phyloP scores from a whole-genome alignment of 2,888 invertebrate genomes.

The Ecliptopera silaceata region DNA sequence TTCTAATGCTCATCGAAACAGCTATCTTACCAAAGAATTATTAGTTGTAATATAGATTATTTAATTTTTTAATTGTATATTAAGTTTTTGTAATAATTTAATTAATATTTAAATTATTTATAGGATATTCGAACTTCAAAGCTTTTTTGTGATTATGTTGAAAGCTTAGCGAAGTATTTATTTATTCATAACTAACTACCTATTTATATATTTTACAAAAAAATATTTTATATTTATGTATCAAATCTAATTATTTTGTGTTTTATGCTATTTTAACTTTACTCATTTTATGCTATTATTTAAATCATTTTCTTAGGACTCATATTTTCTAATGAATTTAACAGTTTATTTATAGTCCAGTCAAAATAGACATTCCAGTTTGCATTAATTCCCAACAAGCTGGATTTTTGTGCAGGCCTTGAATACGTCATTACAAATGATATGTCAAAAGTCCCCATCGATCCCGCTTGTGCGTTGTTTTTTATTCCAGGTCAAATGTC shows the following conservation, averaged over 20 bases:
- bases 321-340: no score
- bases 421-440: no score
- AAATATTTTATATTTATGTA: neutral
- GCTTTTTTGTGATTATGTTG: slow-evolving; percentile 26
- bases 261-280: neutral
- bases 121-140: slow-evolving; percentile 3
- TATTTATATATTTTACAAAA: neutral
- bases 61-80: neutral
- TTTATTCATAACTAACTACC: no score
- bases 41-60: slow-evolving; percentile 35
- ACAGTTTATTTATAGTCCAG: no score
- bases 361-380: no score
- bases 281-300: no score
- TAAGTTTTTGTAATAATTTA: neutral
- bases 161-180: slow-evolving; percentile 15
- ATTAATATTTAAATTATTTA: neutral
- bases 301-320: no score
- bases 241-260: neutral
- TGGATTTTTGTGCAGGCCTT: no score
- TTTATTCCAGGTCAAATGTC: no score
- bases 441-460: no score
- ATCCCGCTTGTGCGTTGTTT: no score
- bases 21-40: slow-evolving; percentile 78
- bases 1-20: slow-evolving; percentile 64
- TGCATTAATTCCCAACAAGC: no score